A percentile compares a stretch with the other conserved stretches of the same genome.
Evolutionary conservation across 2,113 vertebrate species (phyloP).

Genomic region (Cnemophilus loriae): DNA sequence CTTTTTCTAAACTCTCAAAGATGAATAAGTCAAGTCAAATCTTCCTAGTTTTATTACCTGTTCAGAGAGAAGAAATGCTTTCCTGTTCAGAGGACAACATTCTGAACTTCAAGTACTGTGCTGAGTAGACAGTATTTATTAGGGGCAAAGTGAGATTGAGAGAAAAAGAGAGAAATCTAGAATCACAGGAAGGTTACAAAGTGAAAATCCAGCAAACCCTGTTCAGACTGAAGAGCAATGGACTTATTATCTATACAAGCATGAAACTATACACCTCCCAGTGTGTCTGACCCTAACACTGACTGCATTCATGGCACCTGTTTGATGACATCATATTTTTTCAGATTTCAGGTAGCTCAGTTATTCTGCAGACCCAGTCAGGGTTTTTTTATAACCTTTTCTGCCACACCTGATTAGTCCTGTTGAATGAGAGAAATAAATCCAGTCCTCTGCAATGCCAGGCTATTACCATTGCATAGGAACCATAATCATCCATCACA

Average conservation of each 20-base stretch:
- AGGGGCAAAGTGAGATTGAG: fast-evolving
- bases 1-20: not conserved
- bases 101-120: not conserved
- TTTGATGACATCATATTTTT: not conserved
- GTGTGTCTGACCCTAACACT: not conserved
- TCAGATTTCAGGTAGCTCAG: not conserved
- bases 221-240: not conserved
- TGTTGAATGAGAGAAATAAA: not conserved
- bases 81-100: not conserved
- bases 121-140: not conserved
- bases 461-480: not conserved
- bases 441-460: not conserved
- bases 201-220: not conserved
- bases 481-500: not conserved
- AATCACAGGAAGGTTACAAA: not conserved
- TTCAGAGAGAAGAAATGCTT: not conserved
- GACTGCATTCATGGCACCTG: not conserved
- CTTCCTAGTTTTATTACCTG: not conserved
- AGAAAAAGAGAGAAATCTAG: not conserved
- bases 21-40: not conserved
- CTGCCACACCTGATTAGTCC: not conserved
- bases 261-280: not conserved
- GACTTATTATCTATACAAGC: not conserved
- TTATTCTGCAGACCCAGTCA: not conserved
- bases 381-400: not conserved